Base-by-base conservation (phyloP, 2,113 vertebrate species). In the Tychaedon coryphoeus region DNA sequence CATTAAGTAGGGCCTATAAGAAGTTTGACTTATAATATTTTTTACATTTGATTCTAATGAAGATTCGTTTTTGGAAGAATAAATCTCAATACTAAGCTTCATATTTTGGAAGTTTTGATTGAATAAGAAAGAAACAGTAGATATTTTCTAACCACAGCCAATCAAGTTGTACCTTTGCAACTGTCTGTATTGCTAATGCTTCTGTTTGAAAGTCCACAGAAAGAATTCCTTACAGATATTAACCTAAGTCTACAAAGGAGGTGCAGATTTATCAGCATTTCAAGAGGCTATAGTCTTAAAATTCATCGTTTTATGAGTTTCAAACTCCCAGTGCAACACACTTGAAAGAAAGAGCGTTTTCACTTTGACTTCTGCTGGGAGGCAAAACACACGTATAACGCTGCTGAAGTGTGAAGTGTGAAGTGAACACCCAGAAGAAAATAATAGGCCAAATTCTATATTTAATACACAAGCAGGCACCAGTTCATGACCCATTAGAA, bases 371-470 rank as follows among this genome's bases (percentile, higher is more conserved):
- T 82, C 20, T 57, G 23, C 28, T 62, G 48, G 28, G 53, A 84
- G 54, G 47, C 5, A 72, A 90, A 48, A 38, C 1, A 14, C 36
- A 43, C 2, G 2, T 47, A 61, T 19, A 80, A 81, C 53, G 33
- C 25, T 82, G 20, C 54, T 79, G 62, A 92, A 93, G 67, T 53
- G 14, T 61, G 29, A n/a, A n/a, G n/a, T n/a, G n/a, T n/a, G n/a
- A n/a, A n/a, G n/a, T 83, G 54, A 66, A 54, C 38, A 73, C 8
- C 25, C 45, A 86, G 50, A 92, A 80, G 64, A 93, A 93, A 77
- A 88, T 90, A 94, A 70, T 72, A 92, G 47, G 23, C 42, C 38
- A 83, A 80, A 90, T 76, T 60, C 85, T 88, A 86, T 90, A 92
- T 94, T 94, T 93, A 90, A 85, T 90, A 62, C 20, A 45, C 19